Conservation (phyloP, 2,113 vertebrate genomes). For the Xyliphius kryptos region DNA sequence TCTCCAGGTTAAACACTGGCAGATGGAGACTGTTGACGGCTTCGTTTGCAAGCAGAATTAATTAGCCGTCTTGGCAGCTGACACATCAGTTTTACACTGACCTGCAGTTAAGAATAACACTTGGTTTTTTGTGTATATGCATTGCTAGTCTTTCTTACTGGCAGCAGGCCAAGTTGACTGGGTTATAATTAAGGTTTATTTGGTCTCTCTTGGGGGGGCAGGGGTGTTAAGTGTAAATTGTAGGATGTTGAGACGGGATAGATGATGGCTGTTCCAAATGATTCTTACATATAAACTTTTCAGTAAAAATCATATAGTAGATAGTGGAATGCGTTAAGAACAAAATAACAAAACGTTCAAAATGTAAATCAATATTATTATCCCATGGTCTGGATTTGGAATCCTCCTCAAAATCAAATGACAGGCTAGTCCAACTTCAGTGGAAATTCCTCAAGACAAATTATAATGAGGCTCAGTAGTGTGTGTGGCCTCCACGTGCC, state of each 20-base stretch:
- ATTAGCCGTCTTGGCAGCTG: constrained; percentile 57
- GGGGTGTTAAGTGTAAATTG: constrained; percentile 19
- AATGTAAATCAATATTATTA: no score
- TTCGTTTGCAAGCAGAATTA: constrained; percentile 52
- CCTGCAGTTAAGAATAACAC: constrained; percentile 60
- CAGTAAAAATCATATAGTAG: no score
- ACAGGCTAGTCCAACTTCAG: no score
- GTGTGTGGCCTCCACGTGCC: no score
- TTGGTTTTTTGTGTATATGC: constrained; percentile 46
- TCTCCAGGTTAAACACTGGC: constrained; percentile 52
- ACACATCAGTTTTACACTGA: constrained; percentile 55
- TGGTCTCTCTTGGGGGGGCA: constrained; percentile 32
- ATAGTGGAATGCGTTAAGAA: no score
- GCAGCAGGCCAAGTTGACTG: constrained; percentile 23
- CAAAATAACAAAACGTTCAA: no score
- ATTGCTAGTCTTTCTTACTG: constrained; percentile 31
- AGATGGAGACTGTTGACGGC: constrained; percentile 51
- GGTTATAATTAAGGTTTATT: constrained; percentile 47
- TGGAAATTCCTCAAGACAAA: no score
- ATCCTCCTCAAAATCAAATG: no score
- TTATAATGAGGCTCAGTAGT: no score
- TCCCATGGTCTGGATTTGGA: no score
- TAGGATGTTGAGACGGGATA: constrained; percentile 4
- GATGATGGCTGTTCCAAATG: constrained; percentile 8
- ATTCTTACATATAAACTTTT: no score